Conservation (phyloP, 2,888 invertebrate species). For the Phymatocera aterrima region DNA sequence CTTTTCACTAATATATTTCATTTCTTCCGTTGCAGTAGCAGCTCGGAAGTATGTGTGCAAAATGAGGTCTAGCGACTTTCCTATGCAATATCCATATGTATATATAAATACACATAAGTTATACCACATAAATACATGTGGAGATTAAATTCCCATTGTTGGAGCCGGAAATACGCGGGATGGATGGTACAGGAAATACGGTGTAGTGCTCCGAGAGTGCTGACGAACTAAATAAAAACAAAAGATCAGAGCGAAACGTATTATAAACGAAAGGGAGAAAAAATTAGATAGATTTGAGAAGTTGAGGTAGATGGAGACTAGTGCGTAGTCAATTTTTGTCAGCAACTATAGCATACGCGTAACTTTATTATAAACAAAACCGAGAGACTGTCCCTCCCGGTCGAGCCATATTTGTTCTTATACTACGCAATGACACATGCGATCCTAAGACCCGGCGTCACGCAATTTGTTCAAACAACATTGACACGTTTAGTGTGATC, state of each 20-base stretch:
- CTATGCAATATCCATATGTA: neutral
- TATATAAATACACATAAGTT: neutral
- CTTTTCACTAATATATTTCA: neutral
- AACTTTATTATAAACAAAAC: conserved; percentile 1
- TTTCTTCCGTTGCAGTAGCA: neutral
- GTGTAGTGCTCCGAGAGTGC: conserved; percentile 2
- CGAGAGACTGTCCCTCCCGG: neutral
- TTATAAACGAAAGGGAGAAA: neutral
- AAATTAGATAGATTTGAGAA: neutral
- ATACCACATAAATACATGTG: too few relatives aligned
- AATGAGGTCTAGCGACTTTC: conserved; percentile 24
- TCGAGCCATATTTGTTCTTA: neutral
- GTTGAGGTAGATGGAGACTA: neutral
- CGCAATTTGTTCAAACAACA: conserved; percentile 39
- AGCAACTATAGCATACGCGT: neutral
- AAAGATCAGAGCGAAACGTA: neutral
- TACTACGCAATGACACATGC: neutral
- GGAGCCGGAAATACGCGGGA: conserved; percentile 32
- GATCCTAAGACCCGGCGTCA: neutral
- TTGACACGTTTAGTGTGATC: conserved; percentile 25
- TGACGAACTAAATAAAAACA: neutral
- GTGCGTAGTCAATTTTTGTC: too few relatives aligned
- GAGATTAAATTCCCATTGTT: conserved; percentile 41
- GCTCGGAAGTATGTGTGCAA: neutral
- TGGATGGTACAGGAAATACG: conserved; percentile 35